These are phyloP conservation scores for Hylaea fasciaria DNA, from an alignment of 2,888 invertebrate species.

Conservation along the genomic window DNA sequence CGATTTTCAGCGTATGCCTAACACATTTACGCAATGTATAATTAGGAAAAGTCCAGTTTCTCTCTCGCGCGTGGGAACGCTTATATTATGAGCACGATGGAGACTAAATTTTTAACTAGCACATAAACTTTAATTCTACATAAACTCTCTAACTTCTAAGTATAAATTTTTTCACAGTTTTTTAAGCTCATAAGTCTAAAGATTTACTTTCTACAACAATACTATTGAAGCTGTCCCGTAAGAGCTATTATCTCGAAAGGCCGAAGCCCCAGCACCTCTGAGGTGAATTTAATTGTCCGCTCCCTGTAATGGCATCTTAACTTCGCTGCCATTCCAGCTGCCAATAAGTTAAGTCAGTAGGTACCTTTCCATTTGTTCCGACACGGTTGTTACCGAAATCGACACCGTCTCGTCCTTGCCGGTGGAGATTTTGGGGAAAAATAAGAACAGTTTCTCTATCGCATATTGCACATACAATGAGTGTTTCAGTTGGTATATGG, in stretches of 20 bases:
- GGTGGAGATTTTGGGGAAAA: neutral
- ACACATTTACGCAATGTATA: no score
- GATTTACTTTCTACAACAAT: neutral
- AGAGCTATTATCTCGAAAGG: constrained; percentile 26
- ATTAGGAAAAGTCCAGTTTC: no score
- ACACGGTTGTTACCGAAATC: constrained; percentile 16
- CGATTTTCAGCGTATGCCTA: no score
- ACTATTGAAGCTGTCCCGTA: constrained; percentile 26
- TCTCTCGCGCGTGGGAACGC: no score
- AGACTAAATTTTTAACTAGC: no score
- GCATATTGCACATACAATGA: neutral
- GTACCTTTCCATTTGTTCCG: constrained; percentile 49
- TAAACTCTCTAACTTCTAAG: neutral
- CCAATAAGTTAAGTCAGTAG: constrained; percentile 38
- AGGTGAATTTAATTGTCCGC: constrained; percentile 70
- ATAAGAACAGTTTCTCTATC: neutral
- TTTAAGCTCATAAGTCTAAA: neutral
- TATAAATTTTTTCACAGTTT: neutral
- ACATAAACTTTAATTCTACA: no score
- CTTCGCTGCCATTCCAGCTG: constrained; percentile 48
- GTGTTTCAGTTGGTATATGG: no score
- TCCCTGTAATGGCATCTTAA: constrained; percentile 64
- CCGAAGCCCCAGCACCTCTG: constrained; percentile 42
- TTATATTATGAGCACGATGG: no score
- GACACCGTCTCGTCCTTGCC: no score